These are phyloP conservation scores for Uromys caudimaculatus DNA, from an alignment of 2,797 vertebrate species.

Conservation along the genomic window DNA sequence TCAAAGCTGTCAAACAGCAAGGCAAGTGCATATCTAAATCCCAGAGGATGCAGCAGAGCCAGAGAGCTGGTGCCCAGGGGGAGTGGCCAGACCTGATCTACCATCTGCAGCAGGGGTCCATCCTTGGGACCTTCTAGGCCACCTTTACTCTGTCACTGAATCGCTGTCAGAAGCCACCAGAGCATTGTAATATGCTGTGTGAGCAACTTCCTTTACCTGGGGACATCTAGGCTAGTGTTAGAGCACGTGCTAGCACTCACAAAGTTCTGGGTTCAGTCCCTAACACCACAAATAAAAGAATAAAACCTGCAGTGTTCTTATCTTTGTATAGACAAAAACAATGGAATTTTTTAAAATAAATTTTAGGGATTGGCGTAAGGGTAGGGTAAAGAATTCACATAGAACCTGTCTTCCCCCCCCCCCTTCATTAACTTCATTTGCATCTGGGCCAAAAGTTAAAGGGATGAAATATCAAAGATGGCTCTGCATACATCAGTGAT, in stretches of 20 bases:
- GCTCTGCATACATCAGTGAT: neutral
- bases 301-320: neutral
- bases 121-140: neutral
- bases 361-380: neutral
- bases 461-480: neutral
- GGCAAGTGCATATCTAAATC: neutral
- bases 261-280: neutral
- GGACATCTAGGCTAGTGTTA: neutral
- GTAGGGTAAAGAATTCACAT: neutral
- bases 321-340: neutral
- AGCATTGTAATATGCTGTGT: neutral
- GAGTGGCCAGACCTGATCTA: accelerated
- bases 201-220: neutral
- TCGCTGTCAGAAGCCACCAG: neutral
- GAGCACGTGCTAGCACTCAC: neutral
- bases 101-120: no score
- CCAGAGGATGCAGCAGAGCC: neutral
- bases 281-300: neutral
- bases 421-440: neutral
- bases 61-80: neutral
- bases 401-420: neutral
- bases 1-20: neutral
- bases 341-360: no score
- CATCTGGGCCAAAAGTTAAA: neutral
- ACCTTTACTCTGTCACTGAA: neutral